phyloP scores from a whole-genome alignment of 2,888 invertebrate genomes.

The Tromatobia lineatoria region DNA sequence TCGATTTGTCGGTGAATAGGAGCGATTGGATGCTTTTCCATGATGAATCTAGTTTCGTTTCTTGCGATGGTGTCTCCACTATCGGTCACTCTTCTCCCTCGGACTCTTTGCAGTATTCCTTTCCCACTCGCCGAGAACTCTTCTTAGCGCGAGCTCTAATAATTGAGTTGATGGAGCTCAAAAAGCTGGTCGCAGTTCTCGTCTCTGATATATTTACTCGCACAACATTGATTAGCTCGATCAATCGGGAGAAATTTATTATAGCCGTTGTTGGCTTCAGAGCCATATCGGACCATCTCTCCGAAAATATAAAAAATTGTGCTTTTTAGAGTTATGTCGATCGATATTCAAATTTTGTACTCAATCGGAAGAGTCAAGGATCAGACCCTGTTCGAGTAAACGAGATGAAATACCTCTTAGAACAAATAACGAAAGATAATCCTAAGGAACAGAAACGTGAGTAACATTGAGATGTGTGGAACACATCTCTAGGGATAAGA shows the following conservation, averaged over 20 bases:
- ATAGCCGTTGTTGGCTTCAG: constrained; percentile 26
- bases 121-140: neutral
- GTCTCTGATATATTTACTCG: constrained; percentile 5
- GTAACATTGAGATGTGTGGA: neutral
- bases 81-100: neutral
- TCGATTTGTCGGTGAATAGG: constrained; percentile 43
- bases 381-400: too few relatives aligned
- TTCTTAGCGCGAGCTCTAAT: neutral
- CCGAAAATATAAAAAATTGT: neutral
- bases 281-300: constrained; percentile 32
- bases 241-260: constrained; percentile 50
- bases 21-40: constrained; percentile 19
- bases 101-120: constrained; percentile 1
- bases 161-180: neutral
- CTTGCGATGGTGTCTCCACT: constrained; percentile 21
- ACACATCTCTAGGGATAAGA: constrained; percentile 7
- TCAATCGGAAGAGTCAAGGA: too few relatives aligned
- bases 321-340: too few relatives aligned
- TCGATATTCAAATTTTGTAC: too few relatives aligned
- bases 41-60: constrained; percentile 35
- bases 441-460: constrained; percentile 18
- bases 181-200: neutral
- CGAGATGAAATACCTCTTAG: neutral
- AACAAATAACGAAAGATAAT: neutral
- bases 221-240: constrained; percentile 58